A percentile compares a stretch with the other conserved stretches of the same genome.
Evolutionary conservation across 2,797 vertebrate species (phyloP).

Genomic region (Centroberyx gerrardi): DNA sequence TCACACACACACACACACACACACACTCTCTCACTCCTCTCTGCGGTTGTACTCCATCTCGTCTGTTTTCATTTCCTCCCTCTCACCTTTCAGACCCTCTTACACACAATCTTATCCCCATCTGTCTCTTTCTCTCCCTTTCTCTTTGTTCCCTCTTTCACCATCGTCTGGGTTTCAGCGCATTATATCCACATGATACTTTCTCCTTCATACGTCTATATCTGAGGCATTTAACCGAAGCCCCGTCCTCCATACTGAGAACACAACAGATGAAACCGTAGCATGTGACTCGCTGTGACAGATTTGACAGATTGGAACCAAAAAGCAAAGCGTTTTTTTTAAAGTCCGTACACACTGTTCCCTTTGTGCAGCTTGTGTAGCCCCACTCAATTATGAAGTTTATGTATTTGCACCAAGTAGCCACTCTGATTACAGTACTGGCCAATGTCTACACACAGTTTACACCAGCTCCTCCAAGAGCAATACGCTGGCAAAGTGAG

Average conservation of each 20-base stretch:
- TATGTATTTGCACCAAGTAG: conserved; percentile 59
- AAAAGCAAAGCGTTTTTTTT: conserved; percentile 4
- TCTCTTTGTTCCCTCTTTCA: conserved; percentile 20
- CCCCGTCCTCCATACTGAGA: conserved; percentile 3
- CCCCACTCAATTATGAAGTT: conserved; percentile 63
- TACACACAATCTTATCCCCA: conserved; percentile 60
- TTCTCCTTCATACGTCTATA: conserved; percentile 16
- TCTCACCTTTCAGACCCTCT: conserved; percentile 72
- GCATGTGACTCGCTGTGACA: not conserved
- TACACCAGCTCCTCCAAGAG: conserved; percentile 57
- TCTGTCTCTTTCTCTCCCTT: conserved; percentile 59
- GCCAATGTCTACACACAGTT: conserved; percentile 57
- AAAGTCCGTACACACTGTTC: conserved; percentile 48
- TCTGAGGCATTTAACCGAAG: conserved; percentile 1
- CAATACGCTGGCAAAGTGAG: conserved; percentile 54
- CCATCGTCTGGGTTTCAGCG: conserved; percentile 17
- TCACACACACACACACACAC: not conserved
- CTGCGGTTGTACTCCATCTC: conserved; percentile 25
- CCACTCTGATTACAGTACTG: conserved; percentile 46
- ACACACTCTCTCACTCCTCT: not conserved
- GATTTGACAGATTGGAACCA: conserved; percentile 26
- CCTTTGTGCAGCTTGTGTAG: conserved; percentile 66
- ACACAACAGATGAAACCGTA: conserved; percentile 23
- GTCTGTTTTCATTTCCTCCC: conserved; percentile 69
- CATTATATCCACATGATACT: conserved; percentile 15